phyloP scores from a whole-genome alignment of 2,797 vertebrate genomes.

The Galago senegalensis region DNA sequence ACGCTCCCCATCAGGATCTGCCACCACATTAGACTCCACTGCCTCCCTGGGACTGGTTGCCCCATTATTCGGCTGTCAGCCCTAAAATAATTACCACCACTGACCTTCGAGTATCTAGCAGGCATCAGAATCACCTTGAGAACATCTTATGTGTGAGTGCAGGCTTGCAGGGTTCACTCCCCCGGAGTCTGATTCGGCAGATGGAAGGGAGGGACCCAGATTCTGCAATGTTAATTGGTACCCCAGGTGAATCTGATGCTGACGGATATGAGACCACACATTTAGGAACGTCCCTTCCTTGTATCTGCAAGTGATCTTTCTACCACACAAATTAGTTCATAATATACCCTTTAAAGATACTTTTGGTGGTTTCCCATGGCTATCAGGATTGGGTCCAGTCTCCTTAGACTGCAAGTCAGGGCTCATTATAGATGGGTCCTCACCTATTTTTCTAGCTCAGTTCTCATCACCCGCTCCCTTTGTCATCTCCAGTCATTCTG shows the following conservation, averaged over 20 bases:
- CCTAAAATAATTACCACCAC: neutral
- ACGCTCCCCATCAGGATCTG: neutral
- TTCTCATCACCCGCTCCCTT: neutral
- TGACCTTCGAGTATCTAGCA: neutral
- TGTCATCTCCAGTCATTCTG: neutral
- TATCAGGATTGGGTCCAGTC: neutral
- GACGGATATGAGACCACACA: neutral
- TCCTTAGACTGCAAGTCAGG: neutral
- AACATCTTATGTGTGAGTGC: neutral
- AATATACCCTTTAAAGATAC: neutral
- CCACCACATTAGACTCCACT: neutral
- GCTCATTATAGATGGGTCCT: neutral
- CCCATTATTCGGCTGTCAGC: neutral
- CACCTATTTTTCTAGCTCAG: neutral
- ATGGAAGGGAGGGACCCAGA: neutral
- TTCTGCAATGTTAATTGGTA: neutral
- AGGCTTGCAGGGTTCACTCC: neutral
- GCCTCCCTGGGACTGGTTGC: neutral
- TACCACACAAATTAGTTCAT: neutral
- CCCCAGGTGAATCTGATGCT: neutral
- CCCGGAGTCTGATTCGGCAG: constrained; percentile 14
- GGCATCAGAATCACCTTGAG: neutral
- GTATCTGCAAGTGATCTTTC: neutral
- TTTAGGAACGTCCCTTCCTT: neutral
- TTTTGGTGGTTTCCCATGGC: neutral